Evolutionary conservation across 1,140 invertebrate genomes (phyloP).

Genomic region (Drosophila lowei): DNA sequence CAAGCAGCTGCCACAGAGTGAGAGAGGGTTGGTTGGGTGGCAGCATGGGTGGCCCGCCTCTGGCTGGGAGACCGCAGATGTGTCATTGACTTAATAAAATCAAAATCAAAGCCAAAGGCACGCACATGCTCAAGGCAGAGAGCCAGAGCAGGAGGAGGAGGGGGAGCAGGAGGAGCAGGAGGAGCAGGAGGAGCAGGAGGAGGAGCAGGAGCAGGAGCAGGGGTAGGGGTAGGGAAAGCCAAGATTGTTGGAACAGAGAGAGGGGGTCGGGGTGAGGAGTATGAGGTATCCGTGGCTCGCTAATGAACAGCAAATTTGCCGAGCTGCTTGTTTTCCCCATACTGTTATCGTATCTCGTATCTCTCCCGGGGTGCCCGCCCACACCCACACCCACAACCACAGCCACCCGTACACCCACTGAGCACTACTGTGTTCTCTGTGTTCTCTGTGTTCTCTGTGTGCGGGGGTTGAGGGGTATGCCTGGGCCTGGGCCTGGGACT

Average conservation of each 20-base stretch:
- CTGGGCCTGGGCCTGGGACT: conserved; percentile 16
- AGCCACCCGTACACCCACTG: not conserved
- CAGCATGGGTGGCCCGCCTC: conserved; percentile 3
- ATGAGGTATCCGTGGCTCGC: conserved; percentile 38
- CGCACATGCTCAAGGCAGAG: conserved; percentile 64
- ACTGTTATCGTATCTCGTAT: not conserved
- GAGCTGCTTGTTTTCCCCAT: conserved; percentile 22
- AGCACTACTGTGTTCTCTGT: not conserved
- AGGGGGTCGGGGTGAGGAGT: not conserved
- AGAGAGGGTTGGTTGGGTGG: conserved; percentile 1
- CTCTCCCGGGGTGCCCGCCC: conserved; percentile 2
- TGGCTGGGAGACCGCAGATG: conserved; percentile 68
- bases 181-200: too few relatives aligned
- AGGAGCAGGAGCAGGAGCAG: too few relatives aligned
- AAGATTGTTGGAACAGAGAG: not conserved
- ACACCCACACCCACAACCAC: too few relatives aligned
- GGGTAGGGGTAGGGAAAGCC: too few relatives aligned
- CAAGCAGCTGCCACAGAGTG: not conserved
- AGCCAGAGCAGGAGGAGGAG: too few relatives aligned
- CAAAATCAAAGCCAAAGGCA: conserved; percentile 81
- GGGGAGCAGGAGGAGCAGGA: not conserved
- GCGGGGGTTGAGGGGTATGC: not conserved
- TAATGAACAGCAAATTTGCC: conserved; percentile 77
- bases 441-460: conserved; percentile 1
- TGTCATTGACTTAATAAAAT: conserved; percentile 82